These are phyloP conservation scores for Taurulus bubalis DNA, from an alignment of 2,113 vertebrate genomes.

Conservation along the genomic window DNA sequence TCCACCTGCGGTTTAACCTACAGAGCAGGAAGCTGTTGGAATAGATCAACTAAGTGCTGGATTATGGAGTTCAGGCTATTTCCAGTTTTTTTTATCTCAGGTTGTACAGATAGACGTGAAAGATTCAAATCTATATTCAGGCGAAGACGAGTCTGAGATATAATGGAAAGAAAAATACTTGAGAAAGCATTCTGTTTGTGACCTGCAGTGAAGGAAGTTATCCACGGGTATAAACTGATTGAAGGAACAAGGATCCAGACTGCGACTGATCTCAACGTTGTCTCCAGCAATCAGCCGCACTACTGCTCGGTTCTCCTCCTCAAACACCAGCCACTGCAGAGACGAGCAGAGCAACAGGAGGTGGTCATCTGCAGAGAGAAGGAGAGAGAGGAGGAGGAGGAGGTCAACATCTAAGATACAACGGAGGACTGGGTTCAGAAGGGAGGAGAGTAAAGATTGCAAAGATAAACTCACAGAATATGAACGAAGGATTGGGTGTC, in stretches of 20 bases:
- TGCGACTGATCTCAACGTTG: conserved; percentile 80
- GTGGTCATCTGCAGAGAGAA: conserved; percentile 78
- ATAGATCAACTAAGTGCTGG: conserved; percentile 2
- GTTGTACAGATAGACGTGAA: background rate
- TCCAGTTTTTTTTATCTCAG: background rate
- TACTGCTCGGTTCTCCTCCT: conserved; percentile 79
- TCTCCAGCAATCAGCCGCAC: conserved; percentile 78
- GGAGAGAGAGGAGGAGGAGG: too few relatives aligned
- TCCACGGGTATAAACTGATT: conserved; percentile 77
- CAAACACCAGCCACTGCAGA: conserved; percentile 85
- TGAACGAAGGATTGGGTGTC: conserved; percentile 81
- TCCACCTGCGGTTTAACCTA: conserved; percentile 32
- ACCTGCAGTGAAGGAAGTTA: conserved; percentile 82
- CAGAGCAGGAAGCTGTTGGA: conserved; percentile 31
- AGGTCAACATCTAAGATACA: background rate
- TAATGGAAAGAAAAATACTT: background rate
- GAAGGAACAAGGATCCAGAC: conserved; percentile 75
- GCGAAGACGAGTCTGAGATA: background rate
- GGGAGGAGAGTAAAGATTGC: background rate
- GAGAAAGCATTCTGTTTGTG: background rate
- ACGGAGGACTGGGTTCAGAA: background rate
- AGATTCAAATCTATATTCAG: background rate
- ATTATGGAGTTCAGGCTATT: conserved; percentile 9
- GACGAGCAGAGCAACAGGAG: conserved; percentile 84
- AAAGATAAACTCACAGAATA: conserved; percentile 78